Percentiles rank a stretch among this genome's conserved stretches.
Conservation (phyloP, 92 coral and sea anemone genomes). For the Umimayanthus kanabou region DNA sequence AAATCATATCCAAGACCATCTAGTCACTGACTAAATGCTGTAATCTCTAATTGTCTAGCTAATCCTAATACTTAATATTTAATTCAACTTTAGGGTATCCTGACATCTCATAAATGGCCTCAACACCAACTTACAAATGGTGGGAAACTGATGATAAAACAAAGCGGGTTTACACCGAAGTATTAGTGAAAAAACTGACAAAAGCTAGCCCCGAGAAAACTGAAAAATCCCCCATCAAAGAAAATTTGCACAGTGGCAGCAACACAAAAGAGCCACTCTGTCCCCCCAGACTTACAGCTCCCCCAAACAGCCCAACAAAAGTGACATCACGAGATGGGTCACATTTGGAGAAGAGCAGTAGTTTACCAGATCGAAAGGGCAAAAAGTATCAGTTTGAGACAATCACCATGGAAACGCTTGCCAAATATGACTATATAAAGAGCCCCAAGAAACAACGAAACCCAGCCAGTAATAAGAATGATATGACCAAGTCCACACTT, state of each 20-base stretch:
- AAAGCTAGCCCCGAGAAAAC: constrained; percentile 67
- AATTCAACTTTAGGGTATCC: no score
- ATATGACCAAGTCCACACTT: background rate
- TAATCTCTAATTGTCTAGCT: no score
- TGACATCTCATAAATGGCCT: constrained; percentile 39
- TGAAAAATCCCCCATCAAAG: constrained; percentile 29
- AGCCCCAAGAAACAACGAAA: constrained; percentile 72
- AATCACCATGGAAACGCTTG: constrained; percentile 85
- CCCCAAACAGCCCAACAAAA: constrained; percentile 30
- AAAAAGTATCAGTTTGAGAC: constrained; percentile 85
- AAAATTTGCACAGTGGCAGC: constrained; percentile 23
- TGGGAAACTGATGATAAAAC: constrained; percentile 93
- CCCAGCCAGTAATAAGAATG: background rate
- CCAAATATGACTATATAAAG: constrained; percentile 84
- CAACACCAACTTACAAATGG: constrained; percentile 83
- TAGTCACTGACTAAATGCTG: no score
- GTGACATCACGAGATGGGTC: background rate
- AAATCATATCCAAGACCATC: no score
- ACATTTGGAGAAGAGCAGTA: constrained; percentile 15
- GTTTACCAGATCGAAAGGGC: constrained; percentile 8
- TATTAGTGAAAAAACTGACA: constrained; percentile 75
- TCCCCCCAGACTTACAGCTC: constrained; percentile 4
- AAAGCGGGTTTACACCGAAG: constrained; percentile 89
- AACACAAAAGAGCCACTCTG: constrained; percentile 14
- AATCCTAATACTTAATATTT: no score